phyloP scores from a whole-genome alignment of 2,888 invertebrate genomes.

The Hemaris fuciformis region DNA sequence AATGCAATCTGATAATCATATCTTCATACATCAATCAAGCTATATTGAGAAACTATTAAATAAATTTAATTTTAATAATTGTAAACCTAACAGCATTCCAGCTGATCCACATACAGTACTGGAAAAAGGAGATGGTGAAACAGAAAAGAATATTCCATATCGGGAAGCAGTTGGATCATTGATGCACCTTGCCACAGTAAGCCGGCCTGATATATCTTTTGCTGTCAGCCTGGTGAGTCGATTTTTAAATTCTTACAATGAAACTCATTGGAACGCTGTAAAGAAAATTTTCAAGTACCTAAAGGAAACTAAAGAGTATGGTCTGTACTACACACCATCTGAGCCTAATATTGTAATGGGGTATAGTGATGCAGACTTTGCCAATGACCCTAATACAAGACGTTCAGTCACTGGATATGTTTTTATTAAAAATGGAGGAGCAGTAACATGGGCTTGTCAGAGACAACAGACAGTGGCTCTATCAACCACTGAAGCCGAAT shows the following conservation, averaged over 20 bases:
- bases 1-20: background rate
- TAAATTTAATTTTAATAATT: background rate
- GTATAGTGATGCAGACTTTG: background rate
- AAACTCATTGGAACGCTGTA: slow-evolving; percentile 32
- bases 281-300: slow-evolving; percentile 30
- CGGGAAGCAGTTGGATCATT: background rate
- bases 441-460: too few species aligned
- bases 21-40: background rate
- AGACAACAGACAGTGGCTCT: too few species aligned
- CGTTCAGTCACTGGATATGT: too few species aligned
- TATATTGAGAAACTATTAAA: background rate
- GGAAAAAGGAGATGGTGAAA: background rate
- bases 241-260: slow-evolving; percentile 4
- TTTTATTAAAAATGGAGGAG: too few species aligned
- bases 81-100: background rate
- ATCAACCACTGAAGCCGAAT: too few species aligned
- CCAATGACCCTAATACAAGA: too few species aligned
- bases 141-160: background rate
- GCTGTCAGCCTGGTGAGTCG: too few species aligned
- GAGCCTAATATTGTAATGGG: background rate
- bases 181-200: background rate
- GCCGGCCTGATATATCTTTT: background rate
- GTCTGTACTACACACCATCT: background rate
- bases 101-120: background rate
- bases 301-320: slow-evolving; percentile 2